Percentiles rank a stretch among this genome's conserved stretches.
phyloP scores from a whole-genome alignment of 2,888 invertebrate species.

The Dolichomitus sp. region DNA sequence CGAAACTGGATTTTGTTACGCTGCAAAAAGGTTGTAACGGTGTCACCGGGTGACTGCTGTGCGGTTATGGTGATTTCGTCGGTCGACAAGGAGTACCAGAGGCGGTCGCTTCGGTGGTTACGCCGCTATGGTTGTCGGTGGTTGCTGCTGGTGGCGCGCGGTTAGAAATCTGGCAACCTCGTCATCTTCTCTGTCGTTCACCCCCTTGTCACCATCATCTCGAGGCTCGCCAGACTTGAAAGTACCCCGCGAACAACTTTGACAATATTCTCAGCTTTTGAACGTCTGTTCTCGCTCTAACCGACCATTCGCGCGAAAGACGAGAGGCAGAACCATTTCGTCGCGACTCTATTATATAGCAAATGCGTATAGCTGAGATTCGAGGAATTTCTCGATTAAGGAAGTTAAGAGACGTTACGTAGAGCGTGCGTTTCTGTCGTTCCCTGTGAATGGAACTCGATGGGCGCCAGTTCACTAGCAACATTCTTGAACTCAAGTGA shows the following conservation, averaged over 20 bases:
- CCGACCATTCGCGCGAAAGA: not conserved
- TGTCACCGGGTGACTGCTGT: conserved; percentile 11
- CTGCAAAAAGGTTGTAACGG: not conserved
- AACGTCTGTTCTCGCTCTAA: not conserved
- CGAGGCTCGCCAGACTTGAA: conserved; percentile 6
- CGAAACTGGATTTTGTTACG: not conserved
- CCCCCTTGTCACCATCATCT: conserved; percentile 20
- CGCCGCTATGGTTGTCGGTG: conserved; percentile 71
- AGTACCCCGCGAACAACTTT: conserved; percentile 29
- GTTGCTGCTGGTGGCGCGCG: conserved; percentile 70
- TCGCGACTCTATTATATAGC: not conserved
- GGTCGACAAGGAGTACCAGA: conserved; percentile 46
- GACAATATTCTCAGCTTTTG: conserved; percentile 23
- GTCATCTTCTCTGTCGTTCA: conserved; percentile 29
- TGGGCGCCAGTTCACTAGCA: conserved; percentile 43
- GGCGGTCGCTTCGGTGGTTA: conserved; percentile 62
- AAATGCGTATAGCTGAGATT: conserved; percentile 14
- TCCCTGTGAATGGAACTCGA: conserved; percentile 31
- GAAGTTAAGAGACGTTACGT: conserved; percentile 5
- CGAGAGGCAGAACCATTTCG: not conserved
- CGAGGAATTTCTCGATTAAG: conserved; percentile 49
- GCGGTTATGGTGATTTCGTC: conserved; percentile 58
- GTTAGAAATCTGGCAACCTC: conserved; percentile 61
- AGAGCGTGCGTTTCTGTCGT: conserved; percentile 21
- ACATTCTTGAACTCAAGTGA: conserved; percentile 40